These are phyloP conservation scores for Gandaritis pyraliata DNA, from an alignment of 2,888 invertebrate species.

Conservation along the genomic window DNA sequence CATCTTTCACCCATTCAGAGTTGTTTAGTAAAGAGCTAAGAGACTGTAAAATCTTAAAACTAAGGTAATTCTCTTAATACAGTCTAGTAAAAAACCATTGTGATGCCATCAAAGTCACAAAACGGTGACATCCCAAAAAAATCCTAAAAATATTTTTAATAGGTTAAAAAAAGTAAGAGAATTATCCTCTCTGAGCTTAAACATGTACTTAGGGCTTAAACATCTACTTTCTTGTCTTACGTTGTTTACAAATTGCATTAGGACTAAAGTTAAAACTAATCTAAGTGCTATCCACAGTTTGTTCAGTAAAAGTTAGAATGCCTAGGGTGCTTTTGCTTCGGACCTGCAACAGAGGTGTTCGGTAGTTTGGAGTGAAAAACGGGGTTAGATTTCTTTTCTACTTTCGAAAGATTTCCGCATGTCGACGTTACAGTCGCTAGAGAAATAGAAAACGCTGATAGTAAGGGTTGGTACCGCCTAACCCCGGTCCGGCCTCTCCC, in stretches of 20 bases:
- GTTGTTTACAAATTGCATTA: slow-evolving; percentile 33
- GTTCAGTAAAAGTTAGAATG: slow-evolving; percentile 40
- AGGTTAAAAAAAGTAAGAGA: no score
- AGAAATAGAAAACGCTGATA: neutral
- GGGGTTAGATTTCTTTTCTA: slow-evolving; percentile 23
- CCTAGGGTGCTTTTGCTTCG: slow-evolving; percentile 32
- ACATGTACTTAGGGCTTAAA: slow-evolving; percentile 10
- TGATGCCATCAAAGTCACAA: no score
- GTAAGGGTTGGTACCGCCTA: no score
- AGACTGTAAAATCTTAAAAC: slow-evolving; percentile 3
- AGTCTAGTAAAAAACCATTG: no score
- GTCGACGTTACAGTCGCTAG: neutral
- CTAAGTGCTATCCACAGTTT: slow-evolving; percentile 36
- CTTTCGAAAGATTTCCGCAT: slow-evolving; percentile 16
- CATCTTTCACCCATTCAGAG: neutral
- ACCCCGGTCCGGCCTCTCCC: no score
- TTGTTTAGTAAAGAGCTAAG: slow-evolving; percentile 12
- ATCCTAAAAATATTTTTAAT: no score
- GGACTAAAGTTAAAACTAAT: slow-evolving; percentile 37
- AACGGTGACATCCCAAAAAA: no score
- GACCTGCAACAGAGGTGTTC: slow-evolving; percentile 28
- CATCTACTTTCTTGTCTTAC: slow-evolving; percentile 24
- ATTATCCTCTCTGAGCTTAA: no score
- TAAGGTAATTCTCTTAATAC: no score
- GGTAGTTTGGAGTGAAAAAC: slow-evolving; percentile 25